Percentiles rank a stretch among this genome's conserved stretches.
phyloP scores from a whole-genome alignment of 2,113 vertebrate species.

The Psammodynastes pulverulentus region DNA sequence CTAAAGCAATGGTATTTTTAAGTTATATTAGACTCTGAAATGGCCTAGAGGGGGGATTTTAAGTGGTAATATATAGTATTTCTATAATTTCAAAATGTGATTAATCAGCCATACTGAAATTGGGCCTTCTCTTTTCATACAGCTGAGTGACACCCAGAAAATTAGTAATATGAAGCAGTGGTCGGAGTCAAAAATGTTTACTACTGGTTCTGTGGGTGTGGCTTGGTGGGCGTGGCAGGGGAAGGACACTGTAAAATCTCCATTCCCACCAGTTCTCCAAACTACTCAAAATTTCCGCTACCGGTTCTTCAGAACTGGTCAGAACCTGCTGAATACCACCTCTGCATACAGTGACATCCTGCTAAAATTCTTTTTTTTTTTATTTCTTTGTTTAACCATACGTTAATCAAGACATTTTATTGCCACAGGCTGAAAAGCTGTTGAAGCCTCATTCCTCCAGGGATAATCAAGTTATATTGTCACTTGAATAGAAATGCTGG shows the following conservation, averaged over 20 bases:
- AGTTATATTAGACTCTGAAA: not conserved
- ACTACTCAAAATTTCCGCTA: too few relatives aligned
- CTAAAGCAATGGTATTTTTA: not conserved
- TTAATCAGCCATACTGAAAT: not conserved
- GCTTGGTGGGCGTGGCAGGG: too few relatives aligned
- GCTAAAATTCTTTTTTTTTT: conserved; percentile 5
- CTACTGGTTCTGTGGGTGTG: too few relatives aligned
- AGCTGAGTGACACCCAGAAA: not conserved
- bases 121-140: not conserved
- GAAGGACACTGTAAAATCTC: too few relatives aligned
- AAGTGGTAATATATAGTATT: not conserved
- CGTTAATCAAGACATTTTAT: not conserved
- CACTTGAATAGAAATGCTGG: not conserved
- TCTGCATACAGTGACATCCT: too few relatives aligned
- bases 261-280: too few relatives aligned
- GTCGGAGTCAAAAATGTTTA: too few relatives aligned
- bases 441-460: not conserved
- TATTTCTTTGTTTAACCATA: not conserved
- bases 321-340: too few relatives aligned
- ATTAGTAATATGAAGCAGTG: too few relatives aligned
- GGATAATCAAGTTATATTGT: not conserved
- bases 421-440: not conserved
- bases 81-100: not conserved
- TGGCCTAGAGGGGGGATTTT: not conserved
- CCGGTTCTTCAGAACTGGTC: too few relatives aligned